Evolutionary conservation across 2,888 invertebrate genomes (phyloP).

Genomic region (Megaustenia siamemsis): DNA sequence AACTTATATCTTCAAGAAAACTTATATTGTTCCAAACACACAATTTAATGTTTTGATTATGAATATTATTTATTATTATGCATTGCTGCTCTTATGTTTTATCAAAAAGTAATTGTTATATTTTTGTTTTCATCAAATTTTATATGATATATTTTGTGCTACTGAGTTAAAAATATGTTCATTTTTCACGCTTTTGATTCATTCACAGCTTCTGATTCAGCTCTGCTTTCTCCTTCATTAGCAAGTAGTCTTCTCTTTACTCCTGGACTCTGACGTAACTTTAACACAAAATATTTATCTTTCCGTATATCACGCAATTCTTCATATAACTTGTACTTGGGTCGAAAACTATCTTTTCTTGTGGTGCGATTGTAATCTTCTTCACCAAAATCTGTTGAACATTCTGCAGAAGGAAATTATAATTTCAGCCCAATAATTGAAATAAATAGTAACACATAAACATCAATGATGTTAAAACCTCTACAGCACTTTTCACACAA

Average conservation of each 20-base stretch:
- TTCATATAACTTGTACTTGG: conserved; percentile 74
- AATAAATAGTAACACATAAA: too few species aligned
- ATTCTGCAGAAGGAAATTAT: conserved; percentile 48
- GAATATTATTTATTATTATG: background rate
- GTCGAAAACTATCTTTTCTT: conserved; percentile 64
- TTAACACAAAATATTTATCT: conserved; percentile 68
- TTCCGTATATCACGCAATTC: conserved; percentile 68
- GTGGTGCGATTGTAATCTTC: conserved; percentile 12
- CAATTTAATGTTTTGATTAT: background rate
- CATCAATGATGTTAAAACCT: too few species aligned
- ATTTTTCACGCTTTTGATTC: conserved; percentile 60
- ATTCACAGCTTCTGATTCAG: conserved; percentile 57
- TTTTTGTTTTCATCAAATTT: background rate
- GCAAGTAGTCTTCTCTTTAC: conserved; percentile 65
- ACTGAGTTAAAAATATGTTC: background rate
- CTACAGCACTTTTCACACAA: too few species aligned
- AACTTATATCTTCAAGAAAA: background rate
- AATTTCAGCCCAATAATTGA: too few species aligned
- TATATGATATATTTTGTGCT: background rate
- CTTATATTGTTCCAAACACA: too few species aligned
- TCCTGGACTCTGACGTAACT: conserved; percentile 72
- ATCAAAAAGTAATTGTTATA: background rate
- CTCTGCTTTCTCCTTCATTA: conserved; percentile 52
- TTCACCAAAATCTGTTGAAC: conserved; percentile 45
- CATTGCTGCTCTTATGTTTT: conserved; percentile 1